phyloP scores from a whole-genome alignment of 2,113 vertebrate genomes.

The Hydrochoerus hydrochaeris region DNA sequence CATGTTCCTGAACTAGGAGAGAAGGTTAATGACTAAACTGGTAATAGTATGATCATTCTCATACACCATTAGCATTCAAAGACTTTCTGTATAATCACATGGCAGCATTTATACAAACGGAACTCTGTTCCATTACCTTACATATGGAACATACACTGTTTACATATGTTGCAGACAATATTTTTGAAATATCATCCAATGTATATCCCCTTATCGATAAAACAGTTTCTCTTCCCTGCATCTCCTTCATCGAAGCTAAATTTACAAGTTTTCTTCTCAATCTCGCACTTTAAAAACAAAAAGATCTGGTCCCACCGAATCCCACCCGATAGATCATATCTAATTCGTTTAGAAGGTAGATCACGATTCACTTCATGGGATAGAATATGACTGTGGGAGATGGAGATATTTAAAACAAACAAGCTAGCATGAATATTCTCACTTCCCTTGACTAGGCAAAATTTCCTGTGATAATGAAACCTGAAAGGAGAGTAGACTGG shows the following conservation, averaged over 20 bases:
- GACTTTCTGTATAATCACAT: neutral
- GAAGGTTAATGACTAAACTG: neutral
- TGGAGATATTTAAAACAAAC: neutral
- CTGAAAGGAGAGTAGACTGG: neutral
- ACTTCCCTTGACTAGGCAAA: neutral
- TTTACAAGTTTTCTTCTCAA: neutral
- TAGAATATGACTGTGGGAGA: neutral
- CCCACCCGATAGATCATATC: neutral
- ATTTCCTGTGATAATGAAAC: neutral
- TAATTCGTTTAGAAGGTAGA: neutral
- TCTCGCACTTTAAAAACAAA: neutral
- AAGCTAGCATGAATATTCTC: neutral
- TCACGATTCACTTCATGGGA: neutral
- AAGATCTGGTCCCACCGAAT: neutral
- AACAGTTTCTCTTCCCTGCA: neutral
- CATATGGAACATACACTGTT: neutral
- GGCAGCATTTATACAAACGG: neutral
- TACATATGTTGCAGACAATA: neutral
- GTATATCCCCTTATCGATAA: neutral
- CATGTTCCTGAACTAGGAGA: neutral
- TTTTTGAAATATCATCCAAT: neutral
- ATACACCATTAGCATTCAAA: neutral
- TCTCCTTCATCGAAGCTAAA: neutral
- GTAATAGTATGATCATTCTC: neutral
- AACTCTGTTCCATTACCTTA: neutral